A percentile compares a stretch with the other conserved stretches of the same genome.
These are phyloP conservation scores for Paracentrotus lividus DNA, from an alignment of 53 echinoderm and acorn worm species.

Conservation along the genomic window DNA sequence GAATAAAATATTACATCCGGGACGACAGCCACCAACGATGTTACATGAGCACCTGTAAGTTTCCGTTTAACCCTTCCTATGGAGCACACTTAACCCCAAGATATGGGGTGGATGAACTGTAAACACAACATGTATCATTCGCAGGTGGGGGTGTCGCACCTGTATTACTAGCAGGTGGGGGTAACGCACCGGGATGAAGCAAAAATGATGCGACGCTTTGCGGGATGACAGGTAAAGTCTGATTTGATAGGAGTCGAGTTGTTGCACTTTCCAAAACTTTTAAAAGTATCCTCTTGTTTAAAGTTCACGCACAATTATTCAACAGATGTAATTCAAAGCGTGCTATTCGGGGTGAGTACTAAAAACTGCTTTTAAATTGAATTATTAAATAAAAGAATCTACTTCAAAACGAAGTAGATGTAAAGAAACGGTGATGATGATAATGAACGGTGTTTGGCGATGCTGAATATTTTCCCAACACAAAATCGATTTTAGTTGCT, in stretches of 20 bases:
- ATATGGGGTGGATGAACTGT: slow-evolving; percentile 27
- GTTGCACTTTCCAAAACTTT: slow-evolving; percentile 11
- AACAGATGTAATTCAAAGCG: no score
- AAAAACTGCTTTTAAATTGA: no score
- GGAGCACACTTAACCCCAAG: not conserved
- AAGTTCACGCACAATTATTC: no score
- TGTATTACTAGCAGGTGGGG: no score
- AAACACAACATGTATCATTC: slow-evolving; percentile 37
- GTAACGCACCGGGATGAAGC: not conserved
- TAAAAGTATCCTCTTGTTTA: not conserved
- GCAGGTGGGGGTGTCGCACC: not conserved
- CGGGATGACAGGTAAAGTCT: not conserved
- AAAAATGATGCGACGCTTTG: not conserved
- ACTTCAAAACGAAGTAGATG: no score
- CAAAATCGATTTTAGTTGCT: no score
- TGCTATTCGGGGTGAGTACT: no score
- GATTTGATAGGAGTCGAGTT: not conserved
- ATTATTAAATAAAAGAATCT: no score
- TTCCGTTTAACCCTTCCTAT: slow-evolving; percentile 1
- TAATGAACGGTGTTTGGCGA: no score
- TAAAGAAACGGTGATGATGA: no score
- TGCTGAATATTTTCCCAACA: no score
- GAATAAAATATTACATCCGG: no score
- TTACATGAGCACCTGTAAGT: not conserved
- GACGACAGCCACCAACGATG: slow-evolving; percentile 37